phyloP scores from a whole-genome alignment of 2,888 invertebrate genomes.

The Drosophila hamatofila region DNA sequence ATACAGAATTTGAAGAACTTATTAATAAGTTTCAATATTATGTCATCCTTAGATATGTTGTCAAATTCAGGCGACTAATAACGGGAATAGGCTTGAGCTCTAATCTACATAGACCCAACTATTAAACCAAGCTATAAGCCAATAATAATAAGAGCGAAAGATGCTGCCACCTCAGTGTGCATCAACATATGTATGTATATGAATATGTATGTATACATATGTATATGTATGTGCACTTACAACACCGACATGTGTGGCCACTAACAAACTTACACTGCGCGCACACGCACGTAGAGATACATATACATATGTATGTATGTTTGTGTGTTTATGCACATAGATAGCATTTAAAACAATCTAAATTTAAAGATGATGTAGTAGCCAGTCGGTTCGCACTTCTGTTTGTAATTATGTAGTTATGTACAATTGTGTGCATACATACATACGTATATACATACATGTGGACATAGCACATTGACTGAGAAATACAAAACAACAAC shows the following conservation, averaged over 20 bases:
- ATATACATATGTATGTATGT: neutral
- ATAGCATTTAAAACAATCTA: conserved; percentile 74
- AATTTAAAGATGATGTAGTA: conserved; percentile 77
- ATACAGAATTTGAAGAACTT: no score
- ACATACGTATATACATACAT: neutral
- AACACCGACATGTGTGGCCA: conserved; percentile 56
- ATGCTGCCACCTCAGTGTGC: no score
- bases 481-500: conserved; percentile 49
- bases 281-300: conserved; percentile 28
- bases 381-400: conserved; percentile 65
- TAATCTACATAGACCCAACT: no score
- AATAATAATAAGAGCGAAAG: no score
- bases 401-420: conserved; percentile 39
- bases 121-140: no score
- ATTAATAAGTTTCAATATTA: neutral
- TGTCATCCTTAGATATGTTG: neutral
- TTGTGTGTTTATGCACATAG: conserved; percentile 43
- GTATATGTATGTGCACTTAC: conserved; percentile 4
- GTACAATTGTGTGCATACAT: conserved; percentile 7
- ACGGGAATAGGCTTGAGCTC: neutral
- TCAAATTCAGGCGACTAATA: neutral
- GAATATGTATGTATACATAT: neutral
- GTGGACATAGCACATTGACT: conserved; percentile 16
- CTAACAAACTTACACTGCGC: conserved; percentile 39
- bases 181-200: neutral